Evolutionary conservation across 2,888 invertebrate genomes (phyloP), one percentile per base, ranked within the genome.

Genomic region (Aphidius colemani): DNA sequence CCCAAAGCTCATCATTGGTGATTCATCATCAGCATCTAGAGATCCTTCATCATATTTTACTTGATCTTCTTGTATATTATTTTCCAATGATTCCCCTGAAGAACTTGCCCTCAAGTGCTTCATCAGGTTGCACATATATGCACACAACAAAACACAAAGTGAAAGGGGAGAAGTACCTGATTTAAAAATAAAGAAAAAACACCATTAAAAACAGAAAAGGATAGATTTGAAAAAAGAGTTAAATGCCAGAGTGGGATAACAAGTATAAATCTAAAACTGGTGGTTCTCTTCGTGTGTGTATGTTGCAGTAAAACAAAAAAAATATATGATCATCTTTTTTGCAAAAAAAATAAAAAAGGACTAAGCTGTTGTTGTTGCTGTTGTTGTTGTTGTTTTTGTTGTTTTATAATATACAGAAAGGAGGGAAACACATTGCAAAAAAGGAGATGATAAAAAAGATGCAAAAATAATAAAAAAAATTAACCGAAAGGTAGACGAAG

Each of bases 281-380:
- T n/a, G 18, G 11, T 39, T n/a, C 10, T 39, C 9, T 7, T n/a
- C 4, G 45, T 39, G 46, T 45, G 8, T 53, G 53, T 53, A 41
- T 43, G 39, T 46, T n/a, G 30, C 40, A 53, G 48, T 11, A 55
- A 44, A 46, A 45, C 48, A 46, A 13, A 13, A 13, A 13, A 8
- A 13, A 13, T 18, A 40, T 46, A 48, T 39, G 30, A 30, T 30
- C 30, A 30, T 30, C 30, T 30, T 30, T 30, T 4, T 46, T 48
- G 57, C 30, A 57, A 46, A 46, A 46, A 57, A 46, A 46, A 56
- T 45, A 44, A 45, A 56, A 40, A 46, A 45, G 46, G 46, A 48
- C 18, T n/a, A 46, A 48, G 46, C 46, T 30, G 30, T 30, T 30
- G 30, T 30, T 30, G 30, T 39, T n/a, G 45, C 43, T 18, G 45